Evolutionary conservation across 1,140 invertebrate genomes (phyloP).

Genomic region (Drosophila trapezifrons): DNA sequence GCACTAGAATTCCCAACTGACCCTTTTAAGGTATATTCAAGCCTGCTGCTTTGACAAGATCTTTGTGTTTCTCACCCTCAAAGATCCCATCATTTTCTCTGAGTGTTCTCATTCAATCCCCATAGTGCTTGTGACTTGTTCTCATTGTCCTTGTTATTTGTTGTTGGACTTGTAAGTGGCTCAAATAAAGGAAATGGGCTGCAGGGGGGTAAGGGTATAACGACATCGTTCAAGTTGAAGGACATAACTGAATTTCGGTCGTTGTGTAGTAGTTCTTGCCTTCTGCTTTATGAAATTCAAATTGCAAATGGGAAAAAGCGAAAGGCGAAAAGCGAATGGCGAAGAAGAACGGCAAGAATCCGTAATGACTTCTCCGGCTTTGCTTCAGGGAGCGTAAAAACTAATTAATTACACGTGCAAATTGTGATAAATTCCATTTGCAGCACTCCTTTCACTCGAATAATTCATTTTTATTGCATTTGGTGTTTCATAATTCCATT

Average conservation of each 20-base stretch:
- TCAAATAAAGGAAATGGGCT: slow-evolving; percentile 37
- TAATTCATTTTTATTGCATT: slow-evolving; percentile 44
- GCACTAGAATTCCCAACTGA: no score
- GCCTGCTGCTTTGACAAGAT: no score
- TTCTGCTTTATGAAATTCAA: slow-evolving; percentile 77
- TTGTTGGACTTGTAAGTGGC: slow-evolving; percentile 54
- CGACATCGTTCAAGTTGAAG: slow-evolving; percentile 71
- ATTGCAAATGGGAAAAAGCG: slow-evolving; percentile 46
- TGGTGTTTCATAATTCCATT: slow-evolving; percentile 38
- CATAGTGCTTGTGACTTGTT: slow-evolving; percentile 40
- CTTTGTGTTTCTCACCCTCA: background rate
- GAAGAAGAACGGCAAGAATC: slow-evolving; percentile 16
- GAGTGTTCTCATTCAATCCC: slow-evolving; percentile 28
- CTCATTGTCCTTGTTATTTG: slow-evolving; percentile 49
- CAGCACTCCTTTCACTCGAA: slow-evolving; percentile 26
- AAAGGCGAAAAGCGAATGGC: background rate
- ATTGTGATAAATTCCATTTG: slow-evolving; percentile 71
- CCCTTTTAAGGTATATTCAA: no score
- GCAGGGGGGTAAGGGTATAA: slow-evolving; percentile 15
- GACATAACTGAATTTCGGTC: slow-evolving; percentile 57
- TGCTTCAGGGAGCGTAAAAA: slow-evolving; percentile 50
- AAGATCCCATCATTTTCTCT: slow-evolving; percentile 2
- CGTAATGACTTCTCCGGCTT: slow-evolving; percentile 41
- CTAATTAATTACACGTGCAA: slow-evolving; percentile 79
- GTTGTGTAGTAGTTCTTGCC: slow-evolving; percentile 26